Percentiles rank a stretch among this genome's conserved stretches.
Conservation (phyloP, 2,113 vertebrate species). For the Indicator maculatus region DNA sequence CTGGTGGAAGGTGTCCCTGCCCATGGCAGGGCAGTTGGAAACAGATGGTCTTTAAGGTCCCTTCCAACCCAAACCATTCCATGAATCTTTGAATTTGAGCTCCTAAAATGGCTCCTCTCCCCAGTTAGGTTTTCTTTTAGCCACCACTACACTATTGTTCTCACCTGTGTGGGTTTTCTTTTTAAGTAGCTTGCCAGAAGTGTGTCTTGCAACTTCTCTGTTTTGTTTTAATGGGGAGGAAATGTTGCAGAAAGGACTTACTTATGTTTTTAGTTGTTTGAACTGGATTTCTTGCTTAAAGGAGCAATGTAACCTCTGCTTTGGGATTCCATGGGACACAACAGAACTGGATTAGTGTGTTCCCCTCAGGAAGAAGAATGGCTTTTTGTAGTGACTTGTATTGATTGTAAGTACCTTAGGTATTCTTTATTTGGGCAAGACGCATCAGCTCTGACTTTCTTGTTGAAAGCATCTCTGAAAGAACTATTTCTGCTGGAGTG, state of each 20-base stretch:
- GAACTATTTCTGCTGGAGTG: background rate
- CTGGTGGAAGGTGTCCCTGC: no score
- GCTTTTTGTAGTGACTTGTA: background rate
- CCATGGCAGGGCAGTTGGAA: no score
- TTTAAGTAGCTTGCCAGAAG: background rate
- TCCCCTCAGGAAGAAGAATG: background rate
- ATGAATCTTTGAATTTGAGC: background rate
- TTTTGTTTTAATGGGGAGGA: background rate
- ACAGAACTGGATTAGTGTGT: background rate
- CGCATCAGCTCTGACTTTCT: background rate
- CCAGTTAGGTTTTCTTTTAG: background rate
- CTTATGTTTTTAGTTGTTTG: background rate
- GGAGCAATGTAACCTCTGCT: background rate
- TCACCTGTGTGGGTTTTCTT: background rate
- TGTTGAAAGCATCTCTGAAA: background rate
- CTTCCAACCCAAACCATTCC: no score
- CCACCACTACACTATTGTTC: background rate
- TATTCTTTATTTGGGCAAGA: background rate
- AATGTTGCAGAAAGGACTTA: background rate
- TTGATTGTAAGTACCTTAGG: background rate
- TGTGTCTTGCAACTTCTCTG: background rate
- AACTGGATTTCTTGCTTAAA: background rate
- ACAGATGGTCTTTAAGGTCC: no score
- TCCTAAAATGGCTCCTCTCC: constrained; percentile 39
- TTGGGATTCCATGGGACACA: background rate